Evolutionary conservation across 2,888 invertebrate genomes (phyloP), one percentile per base, ranked within the genome.

Genomic region (Myopa tessellatipennis): DNA sequence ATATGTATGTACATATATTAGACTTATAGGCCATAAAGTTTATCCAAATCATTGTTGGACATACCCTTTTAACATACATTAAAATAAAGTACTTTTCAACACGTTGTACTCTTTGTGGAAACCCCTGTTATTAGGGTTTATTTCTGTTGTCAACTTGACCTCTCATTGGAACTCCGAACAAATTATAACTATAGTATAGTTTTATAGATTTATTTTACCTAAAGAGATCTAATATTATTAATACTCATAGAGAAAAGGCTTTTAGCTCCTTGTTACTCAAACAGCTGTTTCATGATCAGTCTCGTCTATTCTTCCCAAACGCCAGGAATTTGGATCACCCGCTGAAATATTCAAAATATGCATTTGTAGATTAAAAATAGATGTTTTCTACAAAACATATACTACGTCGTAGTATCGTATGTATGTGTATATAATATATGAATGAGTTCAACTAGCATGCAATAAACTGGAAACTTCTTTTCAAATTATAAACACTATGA

Each of bases 251-350:
- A 83, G 81, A 83, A 26, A 84, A 86, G 86, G 86, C 86, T 52
- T 68, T 74, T 74, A 67, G 74, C 55, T 52, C 60, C 75, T 50
- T 74, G 63, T 69, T 69, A 69, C 82, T 94, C 92, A 95, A 88
- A 95, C 95, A 82, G 94, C 93, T 88, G 95, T 95, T 90, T 95
- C 95, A 87, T 94, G 94, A 86, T 95, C 95, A 82, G 93, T 92
- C 90, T 95, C 95, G 89, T 95, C 95, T 90, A 95, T 95, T 86
- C 94, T 92, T 82, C 94, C 94, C 84, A 95, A 91, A 80, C 94
- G 92, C 94, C 94, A 95, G 81, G 94, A 94, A 89, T 95, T 94
- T 78, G 94, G 94, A 90, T 95, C 94, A 81, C 93, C 92, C 82
- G 93, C 93, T 92, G 83, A 55, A 86, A 85, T 58, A 34, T 34